These are phyloP conservation scores for Sebastes trivittatus DNA, from an alignment of 2,797 vertebrate genomes.

Conservation along the genomic window DNA sequence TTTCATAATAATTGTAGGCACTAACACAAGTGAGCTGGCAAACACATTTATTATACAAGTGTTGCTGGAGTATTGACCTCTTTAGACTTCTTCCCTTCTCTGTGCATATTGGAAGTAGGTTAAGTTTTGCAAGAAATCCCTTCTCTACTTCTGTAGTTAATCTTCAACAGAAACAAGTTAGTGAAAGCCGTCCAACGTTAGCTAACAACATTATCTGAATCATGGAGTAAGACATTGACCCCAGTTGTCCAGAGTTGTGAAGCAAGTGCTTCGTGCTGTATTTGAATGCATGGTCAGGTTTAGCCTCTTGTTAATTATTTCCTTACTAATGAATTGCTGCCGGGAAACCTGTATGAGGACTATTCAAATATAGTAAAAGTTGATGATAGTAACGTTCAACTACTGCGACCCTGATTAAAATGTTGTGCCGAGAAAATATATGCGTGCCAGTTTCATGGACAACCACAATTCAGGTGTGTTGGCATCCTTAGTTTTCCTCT, in stretches of 20 bases:
- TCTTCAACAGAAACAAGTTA: not conserved
- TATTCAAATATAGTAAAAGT: not conserved
- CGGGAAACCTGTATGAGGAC: not conserved
- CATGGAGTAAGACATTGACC: not conserved
- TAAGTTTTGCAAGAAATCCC: not conserved
- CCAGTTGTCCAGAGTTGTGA: not conserved
- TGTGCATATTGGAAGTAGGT: not conserved
- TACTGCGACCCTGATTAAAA: not conserved
- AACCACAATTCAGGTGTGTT: constrained; percentile 34
- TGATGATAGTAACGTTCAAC: not conserved
- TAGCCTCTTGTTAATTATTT: not conserved
- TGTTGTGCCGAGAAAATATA: not conserved
- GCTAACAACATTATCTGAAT: not conserved
- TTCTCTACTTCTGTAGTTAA: not conserved
- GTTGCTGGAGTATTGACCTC: not conserved
- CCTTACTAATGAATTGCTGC: not conserved
- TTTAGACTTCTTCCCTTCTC: not conserved
- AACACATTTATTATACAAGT: not conserved
- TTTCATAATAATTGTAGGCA: not conserved
- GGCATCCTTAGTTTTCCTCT: constrained; percentile 36
- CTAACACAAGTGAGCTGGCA: not conserved
- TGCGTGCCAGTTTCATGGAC: constrained; percentile 5
- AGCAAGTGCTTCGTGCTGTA: not conserved
- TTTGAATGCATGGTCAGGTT: not conserved
- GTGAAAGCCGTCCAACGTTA: not conserved